phyloP scores from a whole-genome alignment of 2,113 vertebrate species.

The Rhombomys opimus region DNA sequence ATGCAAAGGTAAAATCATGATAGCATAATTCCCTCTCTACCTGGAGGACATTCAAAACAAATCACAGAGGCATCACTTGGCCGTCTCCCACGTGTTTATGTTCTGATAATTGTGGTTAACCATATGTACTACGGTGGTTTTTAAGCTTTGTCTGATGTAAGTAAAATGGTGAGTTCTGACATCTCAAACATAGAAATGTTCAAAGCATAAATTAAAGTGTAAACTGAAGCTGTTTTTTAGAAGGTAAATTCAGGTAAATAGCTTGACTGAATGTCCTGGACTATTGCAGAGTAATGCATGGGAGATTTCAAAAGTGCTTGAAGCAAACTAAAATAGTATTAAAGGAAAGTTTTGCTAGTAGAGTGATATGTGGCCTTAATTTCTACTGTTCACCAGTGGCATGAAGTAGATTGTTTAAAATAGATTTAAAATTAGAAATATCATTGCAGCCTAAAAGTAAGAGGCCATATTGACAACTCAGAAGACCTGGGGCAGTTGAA shows the following conservation, averaged over 20 bases:
- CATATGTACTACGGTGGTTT: neutral
- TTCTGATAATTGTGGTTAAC: constrained; percentile 31
- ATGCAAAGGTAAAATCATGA: neutral
- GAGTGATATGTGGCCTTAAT: neutral
- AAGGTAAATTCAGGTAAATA: neutral
- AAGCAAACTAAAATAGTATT: constrained; percentile 29
- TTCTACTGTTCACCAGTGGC: neutral
- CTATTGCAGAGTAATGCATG: neutral
- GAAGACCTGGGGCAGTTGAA: constrained; percentile 38
- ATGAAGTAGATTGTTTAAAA: constrained; percentile 18
- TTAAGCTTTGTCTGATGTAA: constrained; percentile 48
- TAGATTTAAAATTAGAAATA: neutral
- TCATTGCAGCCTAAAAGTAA: constrained; percentile 38
- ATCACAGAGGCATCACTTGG: neutral
- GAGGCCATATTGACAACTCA: neutral
- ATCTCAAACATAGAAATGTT: constrained; percentile 29
- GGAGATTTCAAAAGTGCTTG: neutral
- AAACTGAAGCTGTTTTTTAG: constrained; percentile 49
- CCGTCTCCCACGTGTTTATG: neutral
- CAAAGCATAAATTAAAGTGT: constrained; percentile 33
- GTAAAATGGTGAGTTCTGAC: neutral
- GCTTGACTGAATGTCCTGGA: neutral
- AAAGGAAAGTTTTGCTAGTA: neutral
- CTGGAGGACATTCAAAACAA: neutral
- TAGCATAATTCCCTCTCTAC: neutral